Base-by-base conservation (phyloP, 2,113 vertebrate species). In the Halcyon senegalensis region DNA sequence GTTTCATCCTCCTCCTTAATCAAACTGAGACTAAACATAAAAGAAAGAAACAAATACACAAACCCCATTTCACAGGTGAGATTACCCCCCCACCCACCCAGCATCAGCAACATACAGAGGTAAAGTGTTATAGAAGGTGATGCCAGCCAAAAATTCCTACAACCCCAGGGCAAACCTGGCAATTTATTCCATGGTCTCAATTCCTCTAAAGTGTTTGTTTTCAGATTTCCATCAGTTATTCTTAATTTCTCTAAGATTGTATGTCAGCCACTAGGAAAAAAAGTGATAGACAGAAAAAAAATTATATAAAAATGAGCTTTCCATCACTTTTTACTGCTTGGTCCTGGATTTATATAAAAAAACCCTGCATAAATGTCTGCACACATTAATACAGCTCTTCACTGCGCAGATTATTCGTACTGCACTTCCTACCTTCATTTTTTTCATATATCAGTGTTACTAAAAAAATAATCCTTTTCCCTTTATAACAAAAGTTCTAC, bases 241-340 rank as follows among this genome's bases (percentile, higher is more conserved):
- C 48, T 82, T 82, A 37, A 64, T 85, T 79, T 85, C 33, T 82
- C 37, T 84, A 60, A 89, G 66, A 24, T 59, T 76, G 16, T 82
- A 75, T 89, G 56, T 27, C 69, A 84, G 20, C 43, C 60, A 70
- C 55, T 30, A 5, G 3, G 20, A 17, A 19, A 16, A 27, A 8
- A 33, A 37, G 27, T 68, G 84, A 82, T 30, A 95, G 83, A 84
- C 81, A 87, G 60, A 62, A 75, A 72, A 81, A 44, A 66, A 86
- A 64, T 91, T 39, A 31, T 1, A 87, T 35, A 89, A 87, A 94
- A 95, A 83, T 48, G 35, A 94, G 74, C 44, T 89, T 90, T 33
- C 21, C 41, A 51, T 89, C 77, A 68, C 51, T 93, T 91, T 55
- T 48, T 43, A 78, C 39, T 39, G n/a, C 66, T 91, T 56, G 39